Conservation (phyloP, 2,113 vertebrate species). For the Nothobranchius kuhntae region DNA sequence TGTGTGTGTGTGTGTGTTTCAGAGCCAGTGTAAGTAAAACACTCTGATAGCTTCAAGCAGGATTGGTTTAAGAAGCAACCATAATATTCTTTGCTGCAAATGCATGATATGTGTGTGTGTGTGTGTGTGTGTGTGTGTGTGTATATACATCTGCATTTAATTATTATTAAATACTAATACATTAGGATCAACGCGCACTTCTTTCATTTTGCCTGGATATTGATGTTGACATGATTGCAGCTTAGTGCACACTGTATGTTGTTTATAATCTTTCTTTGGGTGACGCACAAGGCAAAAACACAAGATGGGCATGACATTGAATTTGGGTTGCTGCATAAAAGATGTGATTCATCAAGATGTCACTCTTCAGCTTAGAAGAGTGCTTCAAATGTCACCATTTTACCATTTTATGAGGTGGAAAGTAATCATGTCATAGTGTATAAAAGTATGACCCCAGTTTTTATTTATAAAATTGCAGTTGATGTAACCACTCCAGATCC, state of each 20-base stretch:
- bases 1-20: conserved; percentile 30
- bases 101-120: too few species aligned
- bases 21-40: conserved; percentile 40
- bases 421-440: conserved; percentile 24
- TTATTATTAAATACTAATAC: too few species aligned
- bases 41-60: conserved; percentile 31
- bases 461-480: conserved; percentile 1
- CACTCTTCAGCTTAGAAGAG: conserved; percentile 27
- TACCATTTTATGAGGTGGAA: conserved; percentile 19
- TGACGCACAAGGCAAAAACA: conserved; percentile 14
- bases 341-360: conserved; percentile 44
- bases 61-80: conserved; percentile 39
- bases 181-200: neutral
- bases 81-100: too few species aligned
- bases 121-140: too few species aligned
- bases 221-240: conserved; percentile 1
- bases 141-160: too few species aligned
- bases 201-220: neutral
- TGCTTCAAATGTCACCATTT: conserved; percentile 23
- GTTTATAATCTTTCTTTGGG: neutral
- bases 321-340: conserved; percentile 16
- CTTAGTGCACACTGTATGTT: neutral
- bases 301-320: conserved; percentile 6
- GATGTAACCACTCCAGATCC: neutral
- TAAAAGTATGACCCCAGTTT: conserved; percentile 13